phyloP scores from a whole-genome alignment of 1,140 invertebrate genomes.

The Megathymus violae region DNA sequence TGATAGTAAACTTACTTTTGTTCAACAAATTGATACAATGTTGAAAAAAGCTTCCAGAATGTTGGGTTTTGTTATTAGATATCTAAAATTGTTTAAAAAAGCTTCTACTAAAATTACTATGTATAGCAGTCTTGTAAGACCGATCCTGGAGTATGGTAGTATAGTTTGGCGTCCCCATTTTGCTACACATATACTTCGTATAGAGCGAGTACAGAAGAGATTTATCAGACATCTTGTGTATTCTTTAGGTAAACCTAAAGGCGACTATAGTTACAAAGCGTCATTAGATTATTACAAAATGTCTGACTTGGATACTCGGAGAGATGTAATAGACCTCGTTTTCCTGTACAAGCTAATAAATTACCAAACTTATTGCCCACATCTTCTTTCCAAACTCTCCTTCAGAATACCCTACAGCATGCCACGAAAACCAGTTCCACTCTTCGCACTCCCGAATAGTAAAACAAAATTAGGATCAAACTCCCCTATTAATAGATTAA shows the following conservation, averaged over 20 bases:
- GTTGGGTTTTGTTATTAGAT: conserved; percentile 15
- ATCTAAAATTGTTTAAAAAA: conserved; percentile 3
- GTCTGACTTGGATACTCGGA: background rate
- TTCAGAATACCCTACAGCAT: background rate
- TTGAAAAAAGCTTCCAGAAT: conserved; percentile 19
- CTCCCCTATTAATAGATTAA: background rate
- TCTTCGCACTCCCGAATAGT: background rate
- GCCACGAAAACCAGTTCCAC: background rate
- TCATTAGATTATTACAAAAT: background rate
- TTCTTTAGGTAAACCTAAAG: background rate
- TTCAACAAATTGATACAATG: conserved; percentile 8
- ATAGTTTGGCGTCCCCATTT: conserved; percentile 12
- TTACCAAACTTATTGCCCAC: background rate
- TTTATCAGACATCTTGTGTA: conserved; percentile 12
- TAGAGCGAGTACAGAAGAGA: conserved; percentile 4
- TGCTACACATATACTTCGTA: conserved; percentile 1
- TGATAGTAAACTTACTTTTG: conserved; percentile 13
- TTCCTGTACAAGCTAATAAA: background rate
- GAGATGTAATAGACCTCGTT: background rate
- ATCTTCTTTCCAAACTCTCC: background rate
- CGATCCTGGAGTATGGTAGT: conserved; percentile 13
- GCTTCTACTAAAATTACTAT: conserved; percentile 3
- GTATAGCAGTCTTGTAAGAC: conserved; percentile 1
- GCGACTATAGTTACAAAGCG: background rate
- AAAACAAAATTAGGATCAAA: background rate